phyloP scores from a whole-genome alignment of 2,888 invertebrate species.

The Drosophila siamana region DNA sequence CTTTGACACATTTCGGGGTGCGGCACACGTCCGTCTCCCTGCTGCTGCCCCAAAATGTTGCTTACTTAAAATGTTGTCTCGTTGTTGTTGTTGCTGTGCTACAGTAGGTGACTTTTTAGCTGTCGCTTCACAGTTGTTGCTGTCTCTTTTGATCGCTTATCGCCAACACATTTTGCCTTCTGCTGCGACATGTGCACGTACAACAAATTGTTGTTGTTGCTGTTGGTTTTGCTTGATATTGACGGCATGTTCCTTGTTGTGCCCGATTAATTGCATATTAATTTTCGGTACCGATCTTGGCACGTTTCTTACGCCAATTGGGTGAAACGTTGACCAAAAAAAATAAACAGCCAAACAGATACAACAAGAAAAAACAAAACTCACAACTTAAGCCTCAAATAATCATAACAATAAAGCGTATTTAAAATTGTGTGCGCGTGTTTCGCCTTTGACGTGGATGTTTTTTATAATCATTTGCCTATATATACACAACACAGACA shows the following conservation, averaged over 20 bases:
- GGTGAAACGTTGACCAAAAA: conserved; percentile 61
- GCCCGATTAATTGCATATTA: conserved; percentile 83
- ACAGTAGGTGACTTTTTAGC: conserved; percentile 78
- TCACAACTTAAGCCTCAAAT: conserved; percentile 44
- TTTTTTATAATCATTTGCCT: conserved; percentile 46
- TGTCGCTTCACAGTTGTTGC: conserved; percentile 64
- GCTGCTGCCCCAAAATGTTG: conserved; percentile 21
- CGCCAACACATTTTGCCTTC: conserved; percentile 45
- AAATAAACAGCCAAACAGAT: background rate
- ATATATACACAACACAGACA: conserved; percentile 1
- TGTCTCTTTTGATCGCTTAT: conserved; percentile 71
- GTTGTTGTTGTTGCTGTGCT: conserved; percentile 40
- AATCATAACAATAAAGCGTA: conserved; percentile 66
- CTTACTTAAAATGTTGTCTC: conserved; percentile 40
- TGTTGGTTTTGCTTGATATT: conserved; percentile 66
- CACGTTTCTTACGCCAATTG: conserved; percentile 76
- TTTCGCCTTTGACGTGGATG: conserved; percentile 47
- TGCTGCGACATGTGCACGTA: conserved; percentile 77
- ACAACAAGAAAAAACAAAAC: conserved; percentile 10
- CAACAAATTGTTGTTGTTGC: conserved; percentile 51
- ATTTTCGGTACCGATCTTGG: conserved; percentile 75
- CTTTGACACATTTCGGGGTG: conserved; percentile 82
- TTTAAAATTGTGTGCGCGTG: conserved; percentile 77
- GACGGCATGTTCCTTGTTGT: conserved; percentile 73
- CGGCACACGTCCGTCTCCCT: conserved; percentile 54